Conservation (phyloP, 2,888 invertebrate genomes). For the Hirtodrosophila alboralis region DNA sequence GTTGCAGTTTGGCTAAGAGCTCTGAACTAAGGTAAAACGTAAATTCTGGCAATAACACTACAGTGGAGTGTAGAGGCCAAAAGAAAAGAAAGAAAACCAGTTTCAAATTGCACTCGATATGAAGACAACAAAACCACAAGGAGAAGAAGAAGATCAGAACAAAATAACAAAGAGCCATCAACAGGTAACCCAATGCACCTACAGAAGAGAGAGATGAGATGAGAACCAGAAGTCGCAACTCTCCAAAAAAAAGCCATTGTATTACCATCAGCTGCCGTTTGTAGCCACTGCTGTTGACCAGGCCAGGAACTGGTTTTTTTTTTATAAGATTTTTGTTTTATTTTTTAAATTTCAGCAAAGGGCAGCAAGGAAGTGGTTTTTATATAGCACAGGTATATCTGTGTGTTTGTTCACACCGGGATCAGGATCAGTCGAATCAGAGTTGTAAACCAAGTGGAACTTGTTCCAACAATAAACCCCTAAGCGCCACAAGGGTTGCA, state of each 20-base stretch:
- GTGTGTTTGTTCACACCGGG: background rate
- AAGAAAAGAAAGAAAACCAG: no score
- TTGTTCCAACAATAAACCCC: conserved; percentile 30
- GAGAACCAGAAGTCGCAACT: conserved; percentile 67
- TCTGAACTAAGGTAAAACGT: conserved; percentile 29
- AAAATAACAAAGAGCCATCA: conserved; percentile 65
- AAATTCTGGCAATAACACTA: background rate
- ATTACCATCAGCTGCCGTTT: conserved; percentile 78
- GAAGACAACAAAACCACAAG: conserved; percentile 16
- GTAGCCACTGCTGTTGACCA: conserved; percentile 23
- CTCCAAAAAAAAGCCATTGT: conserved; percentile 64
- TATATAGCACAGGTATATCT: conserved; percentile 42
- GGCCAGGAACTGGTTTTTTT: conserved; percentile 45
- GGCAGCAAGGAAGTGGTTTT: conserved; percentile 58
- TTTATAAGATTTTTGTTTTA: conserved; percentile 10
- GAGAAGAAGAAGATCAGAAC: no score
- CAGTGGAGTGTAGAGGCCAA: conserved; percentile 36
- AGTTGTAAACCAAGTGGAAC: conserved; percentile 52
- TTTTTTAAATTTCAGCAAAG: conserved; percentile 48
- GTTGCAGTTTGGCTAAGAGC: conserved; percentile 16
- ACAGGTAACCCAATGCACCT: conserved; percentile 76
- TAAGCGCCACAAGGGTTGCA: conserved; percentile 23
- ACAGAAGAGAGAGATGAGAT: conserved; percentile 29
- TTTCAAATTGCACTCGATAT: conserved; percentile 62
- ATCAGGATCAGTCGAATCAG: conserved; percentile 9